Conservation (phyloP, 2,113 vertebrate genomes). For the Microtus montanus region DNA sequence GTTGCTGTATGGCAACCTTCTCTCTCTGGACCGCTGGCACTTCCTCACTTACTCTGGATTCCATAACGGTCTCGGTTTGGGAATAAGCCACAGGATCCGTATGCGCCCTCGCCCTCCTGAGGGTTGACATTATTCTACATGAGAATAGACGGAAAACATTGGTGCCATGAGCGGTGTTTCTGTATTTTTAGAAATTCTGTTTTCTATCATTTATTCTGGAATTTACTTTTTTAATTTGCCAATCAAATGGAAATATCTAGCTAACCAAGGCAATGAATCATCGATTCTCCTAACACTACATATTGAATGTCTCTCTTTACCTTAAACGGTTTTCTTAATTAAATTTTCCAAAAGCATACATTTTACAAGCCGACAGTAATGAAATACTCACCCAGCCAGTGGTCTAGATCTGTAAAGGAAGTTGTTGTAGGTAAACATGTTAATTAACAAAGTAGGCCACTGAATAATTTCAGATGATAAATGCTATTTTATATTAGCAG, state of each 20-base stretch:
- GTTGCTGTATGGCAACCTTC: neutral
- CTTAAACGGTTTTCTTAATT: neutral
- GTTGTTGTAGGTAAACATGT: neutral
- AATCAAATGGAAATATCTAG: neutral
- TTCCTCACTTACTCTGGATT: neutral
- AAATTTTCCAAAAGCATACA: neutral
- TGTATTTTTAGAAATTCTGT: conserved; percentile 5
- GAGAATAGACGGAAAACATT: neutral
- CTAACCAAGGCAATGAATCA: neutral
- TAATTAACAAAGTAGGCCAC: conserved; percentile 73
- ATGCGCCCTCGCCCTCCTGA: neutral
- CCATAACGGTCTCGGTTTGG: neutral
- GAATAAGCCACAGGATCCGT: neutral
- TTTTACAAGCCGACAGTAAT: neutral
- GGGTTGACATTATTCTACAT: neutral
- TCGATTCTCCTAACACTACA: neutral
- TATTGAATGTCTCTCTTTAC: neutral
- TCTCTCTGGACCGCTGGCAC: neutral
- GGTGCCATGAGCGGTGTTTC: neutral
- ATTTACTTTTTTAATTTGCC: neutral
- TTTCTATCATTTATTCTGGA: neutral
- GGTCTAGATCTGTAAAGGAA: neutral
- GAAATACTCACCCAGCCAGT: neutral
- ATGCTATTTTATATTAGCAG: neutral
- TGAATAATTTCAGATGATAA: conserved; percentile 58